Evolutionary conservation across 2,888 invertebrate genomes (phyloP).

Genomic region (Chouioia cunea): DNA sequence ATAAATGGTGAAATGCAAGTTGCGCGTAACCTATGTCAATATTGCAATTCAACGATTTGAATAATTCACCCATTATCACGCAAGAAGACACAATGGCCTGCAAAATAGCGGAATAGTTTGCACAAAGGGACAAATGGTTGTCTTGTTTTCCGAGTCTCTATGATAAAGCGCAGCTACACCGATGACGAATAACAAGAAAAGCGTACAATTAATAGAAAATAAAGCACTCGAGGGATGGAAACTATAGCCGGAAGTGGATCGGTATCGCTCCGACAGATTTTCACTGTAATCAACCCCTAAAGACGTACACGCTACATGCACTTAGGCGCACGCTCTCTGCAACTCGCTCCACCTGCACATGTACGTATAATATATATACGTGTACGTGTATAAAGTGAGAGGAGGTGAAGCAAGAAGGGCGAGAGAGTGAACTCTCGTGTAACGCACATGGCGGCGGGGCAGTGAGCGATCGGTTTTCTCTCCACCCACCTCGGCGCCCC

Average conservation of each 20-base stretch:
- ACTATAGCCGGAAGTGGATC: neutral
- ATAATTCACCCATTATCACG: no score
- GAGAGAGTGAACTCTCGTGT: constrained; percentile 6
- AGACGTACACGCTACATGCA: constrained; percentile 2
- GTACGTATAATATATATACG: no score
- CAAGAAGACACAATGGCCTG: no score
- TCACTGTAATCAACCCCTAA: constrained; percentile 18
- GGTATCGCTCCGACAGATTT: constrained; percentile 15
- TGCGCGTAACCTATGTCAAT: no score
- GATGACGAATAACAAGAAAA: constrained; percentile 59
- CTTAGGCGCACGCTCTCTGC: constrained; percentile 34
- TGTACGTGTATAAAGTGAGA: no score
- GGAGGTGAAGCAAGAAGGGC: constrained; percentile 32
- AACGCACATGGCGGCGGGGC: constrained; percentile 51
- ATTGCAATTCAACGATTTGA: no score
- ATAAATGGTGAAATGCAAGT: no score
- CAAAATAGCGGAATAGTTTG: no score
- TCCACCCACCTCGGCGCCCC: constrained; percentile 58
- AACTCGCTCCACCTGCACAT: neutral
- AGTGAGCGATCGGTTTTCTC: constrained; percentile 66
- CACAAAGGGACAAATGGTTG: no score
- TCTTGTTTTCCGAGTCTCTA: neutral
- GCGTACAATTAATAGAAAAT: neutral
- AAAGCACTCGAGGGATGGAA: neutral
- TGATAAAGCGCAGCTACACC: constrained; percentile 50